Base-by-base conservation (phyloP, 2,113 vertebrate genomes). In the Dryoscopus gambensis region DNA sequence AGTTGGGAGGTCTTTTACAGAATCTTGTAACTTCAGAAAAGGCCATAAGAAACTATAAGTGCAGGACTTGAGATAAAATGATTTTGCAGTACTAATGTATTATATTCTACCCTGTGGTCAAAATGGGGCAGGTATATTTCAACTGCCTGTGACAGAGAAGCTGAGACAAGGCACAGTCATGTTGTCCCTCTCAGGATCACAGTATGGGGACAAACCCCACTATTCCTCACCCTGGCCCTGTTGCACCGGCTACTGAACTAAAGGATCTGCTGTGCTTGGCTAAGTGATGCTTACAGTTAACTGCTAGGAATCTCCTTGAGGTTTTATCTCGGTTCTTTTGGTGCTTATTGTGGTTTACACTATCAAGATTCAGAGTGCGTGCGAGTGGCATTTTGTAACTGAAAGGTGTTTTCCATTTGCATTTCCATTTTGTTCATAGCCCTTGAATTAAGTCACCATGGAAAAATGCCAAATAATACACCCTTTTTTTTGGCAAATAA, bases 381-480 rank as follows among this genome's bases (percentile, higher is more conserved):
- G 37, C 11, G 20, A 92, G 68, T 87, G 67, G 68, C 33, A 63
- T 87, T 95, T 81, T 81, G 67, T 83, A 89, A 79, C 62, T 90
- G 84, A 94, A 97, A 97, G 90, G 95, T 96, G 88, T 91, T 97
- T 97, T 96, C 92, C 84, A 90, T 93, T 93, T 97, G 81, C 86
- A 91, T 94, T 94, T 90, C 62, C 70, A 93, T 95, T 93, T 96
- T 94, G 91, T 96, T 96, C 96, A 95, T 96, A 96, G 79, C 62
- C 89, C 73, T 78, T 87, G 83, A 94, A 92, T 96, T 95, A 97
- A 95, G 93, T 96, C 94, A 97, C 89, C 52, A 19, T 97, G 94
- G 97, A 95, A 92, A 96, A 94, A 93, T 57, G 95, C 96, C 94
- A 96, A 97, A 97, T 87, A 97, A 94, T 97, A 91, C 94, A 96